These are phyloP conservation scores for Drosophila biarmipes DNA, from an alignment of 1,140 invertebrate genomes.

Conservation along the genomic window DNA sequence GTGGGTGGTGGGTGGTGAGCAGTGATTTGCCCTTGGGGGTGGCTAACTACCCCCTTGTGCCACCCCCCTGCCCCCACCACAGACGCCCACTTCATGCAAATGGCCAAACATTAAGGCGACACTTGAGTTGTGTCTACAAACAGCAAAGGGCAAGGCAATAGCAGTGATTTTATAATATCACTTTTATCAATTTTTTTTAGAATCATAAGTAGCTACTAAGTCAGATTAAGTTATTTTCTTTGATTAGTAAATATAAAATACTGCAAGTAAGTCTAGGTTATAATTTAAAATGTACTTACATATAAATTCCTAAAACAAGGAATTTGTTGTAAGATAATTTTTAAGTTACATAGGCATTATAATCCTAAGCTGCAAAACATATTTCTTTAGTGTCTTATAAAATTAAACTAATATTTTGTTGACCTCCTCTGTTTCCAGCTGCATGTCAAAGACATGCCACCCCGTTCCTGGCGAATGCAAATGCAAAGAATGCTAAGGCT, in stretches of 20 bases:
- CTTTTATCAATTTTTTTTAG: too few relatives aligned
- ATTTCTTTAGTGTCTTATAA: background rate
- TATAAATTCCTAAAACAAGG: too few relatives aligned
- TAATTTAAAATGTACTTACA: too few relatives aligned
- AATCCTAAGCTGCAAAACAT: too few relatives aligned
- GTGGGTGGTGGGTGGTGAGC: constrained; percentile 37
- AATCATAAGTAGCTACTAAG: too few relatives aligned
- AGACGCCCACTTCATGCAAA: constrained; percentile 54
- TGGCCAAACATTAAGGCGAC: constrained; percentile 63
- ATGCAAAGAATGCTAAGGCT: constrained; percentile 72
- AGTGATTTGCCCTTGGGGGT: constrained; percentile 45
- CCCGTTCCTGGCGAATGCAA: constrained; percentile 46
- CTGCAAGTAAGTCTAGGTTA: too few relatives aligned
- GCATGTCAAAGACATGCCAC: constrained; percentile 63
- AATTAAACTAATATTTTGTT: background rate
- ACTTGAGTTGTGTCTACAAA: constrained; percentile 51
- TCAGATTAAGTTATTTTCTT: too few relatives aligned
- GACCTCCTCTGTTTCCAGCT: constrained; percentile 29
- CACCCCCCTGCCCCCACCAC: constrained; percentile 4
- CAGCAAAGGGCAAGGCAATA: constrained; percentile 2
- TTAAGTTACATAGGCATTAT: too few relatives aligned
- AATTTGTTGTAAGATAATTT: too few relatives aligned
- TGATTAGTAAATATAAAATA: too few relatives aligned
- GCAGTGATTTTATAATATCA: background rate
- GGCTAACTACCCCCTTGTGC: constrained; percentile 1